Percentiles rank a stretch among this genome's conserved stretches.
Evolutionary conservation across 2,113 vertebrate genomes (phyloP).

Genomic region (Carassius gibelio): DNA sequence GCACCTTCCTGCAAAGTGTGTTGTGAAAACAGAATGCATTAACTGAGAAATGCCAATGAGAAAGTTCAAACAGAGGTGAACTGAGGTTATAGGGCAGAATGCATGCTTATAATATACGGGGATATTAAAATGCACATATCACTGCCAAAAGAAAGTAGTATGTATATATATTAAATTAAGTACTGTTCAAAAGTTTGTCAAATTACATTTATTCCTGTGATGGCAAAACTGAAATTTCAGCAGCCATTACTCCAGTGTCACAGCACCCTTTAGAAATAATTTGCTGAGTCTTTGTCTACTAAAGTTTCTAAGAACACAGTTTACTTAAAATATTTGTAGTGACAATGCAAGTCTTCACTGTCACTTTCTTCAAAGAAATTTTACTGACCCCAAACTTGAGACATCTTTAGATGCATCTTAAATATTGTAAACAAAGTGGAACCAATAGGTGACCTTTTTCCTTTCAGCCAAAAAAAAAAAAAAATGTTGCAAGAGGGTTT

Average conservation of each 20-base stretch:
- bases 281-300: too few relatives aligned
- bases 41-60: constrained; percentile 22
- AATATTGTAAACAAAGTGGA: too few relatives aligned
- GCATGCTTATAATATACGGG: background rate
- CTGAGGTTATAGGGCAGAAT: background rate
- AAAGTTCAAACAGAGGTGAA: constrained; percentile 7
- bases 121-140: background rate
- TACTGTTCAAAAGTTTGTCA: background rate
- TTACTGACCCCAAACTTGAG: too few relatives aligned
- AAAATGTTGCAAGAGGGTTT: background rate
- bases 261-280: too few relatives aligned
- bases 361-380: background rate
- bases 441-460: background rate
- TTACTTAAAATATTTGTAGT: too few relatives aligned
- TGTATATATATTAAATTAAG: background rate
- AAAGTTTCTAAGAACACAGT: too few relatives aligned
- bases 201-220: background rate
- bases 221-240: background rate
- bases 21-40: constrained; percentile 49
- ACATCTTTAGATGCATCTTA: too few relatives aligned
- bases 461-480: too few relatives aligned
- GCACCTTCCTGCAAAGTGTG: constrained; percentile 59
- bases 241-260: background rate
- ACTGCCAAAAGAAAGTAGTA: background rate
- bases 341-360: background rate